Conservation (phyloP, 2,113 vertebrate genomes). For the Herpetotheres cachinnans region DNA sequence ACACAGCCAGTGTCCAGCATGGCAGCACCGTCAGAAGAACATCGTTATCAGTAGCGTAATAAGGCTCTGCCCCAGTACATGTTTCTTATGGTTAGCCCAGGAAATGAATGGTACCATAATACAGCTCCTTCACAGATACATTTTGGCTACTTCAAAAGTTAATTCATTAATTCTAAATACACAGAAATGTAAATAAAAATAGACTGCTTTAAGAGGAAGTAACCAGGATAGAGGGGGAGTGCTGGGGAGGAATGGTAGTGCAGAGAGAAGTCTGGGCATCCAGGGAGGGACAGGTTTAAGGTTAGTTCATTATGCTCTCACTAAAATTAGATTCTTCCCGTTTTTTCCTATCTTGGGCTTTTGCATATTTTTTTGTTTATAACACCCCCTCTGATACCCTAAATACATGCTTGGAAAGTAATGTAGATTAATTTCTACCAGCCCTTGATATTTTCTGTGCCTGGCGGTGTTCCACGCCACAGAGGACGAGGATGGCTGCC, state of each 20-base stretch:
- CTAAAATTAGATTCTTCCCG: neutral
- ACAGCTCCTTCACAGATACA: neutral
- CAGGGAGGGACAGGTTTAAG: neutral
- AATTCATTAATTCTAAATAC: neutral
- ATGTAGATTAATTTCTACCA: neutral
- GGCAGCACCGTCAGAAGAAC: neutral
- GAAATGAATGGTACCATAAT: neutral
- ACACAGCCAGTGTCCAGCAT: neutral
- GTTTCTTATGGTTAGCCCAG: neutral
- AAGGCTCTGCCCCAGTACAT: neutral
- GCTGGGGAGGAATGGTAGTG: neutral
- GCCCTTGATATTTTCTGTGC: neutral
- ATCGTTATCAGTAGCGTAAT: rapidly evolving
- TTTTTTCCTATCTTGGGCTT: neutral
- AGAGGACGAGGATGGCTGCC: neutral
- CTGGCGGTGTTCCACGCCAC: neutral
- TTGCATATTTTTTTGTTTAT: neutral
- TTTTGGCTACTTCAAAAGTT: neutral
- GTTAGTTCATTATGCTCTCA: neutral
- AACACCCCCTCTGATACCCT: neutral
- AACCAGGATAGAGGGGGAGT: neutral
- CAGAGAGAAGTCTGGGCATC: neutral
- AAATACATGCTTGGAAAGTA: neutral
- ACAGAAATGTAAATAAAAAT: neutral
- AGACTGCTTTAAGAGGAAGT: neutral